phyloP scores from a whole-genome alignment of 2,797 vertebrate species.

The Clarias platycephalus region DNA sequence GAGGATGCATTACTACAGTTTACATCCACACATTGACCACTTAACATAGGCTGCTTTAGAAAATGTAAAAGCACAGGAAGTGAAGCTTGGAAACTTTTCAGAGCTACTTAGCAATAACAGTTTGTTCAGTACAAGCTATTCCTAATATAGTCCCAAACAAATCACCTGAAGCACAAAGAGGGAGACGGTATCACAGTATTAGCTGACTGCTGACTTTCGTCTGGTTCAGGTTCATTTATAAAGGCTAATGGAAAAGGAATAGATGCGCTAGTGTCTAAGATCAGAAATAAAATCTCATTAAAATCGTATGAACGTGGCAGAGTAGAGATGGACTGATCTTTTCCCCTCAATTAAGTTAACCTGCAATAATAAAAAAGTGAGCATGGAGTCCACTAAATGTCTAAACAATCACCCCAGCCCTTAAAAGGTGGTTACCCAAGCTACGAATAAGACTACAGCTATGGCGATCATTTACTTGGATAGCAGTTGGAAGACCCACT shows the following conservation, averaged over 20 bases:
- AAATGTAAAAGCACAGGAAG: conserved; percentile 9
- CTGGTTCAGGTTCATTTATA: conserved; percentile 8
- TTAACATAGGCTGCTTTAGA: background rate
- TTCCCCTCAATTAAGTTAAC: background rate
- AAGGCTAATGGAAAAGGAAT: background rate
- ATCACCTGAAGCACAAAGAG: conserved; percentile 15
- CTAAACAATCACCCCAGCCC: background rate
- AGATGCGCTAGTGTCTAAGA: background rate
- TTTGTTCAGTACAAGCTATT: background rate
- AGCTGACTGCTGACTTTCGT: background rate
- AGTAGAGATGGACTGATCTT: background rate
- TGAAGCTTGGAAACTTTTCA: conserved; percentile 36
- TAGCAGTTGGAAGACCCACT: background rate
- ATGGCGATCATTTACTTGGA: background rate
- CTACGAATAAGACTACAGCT: background rate
- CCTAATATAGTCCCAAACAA: conserved; percentile 2
- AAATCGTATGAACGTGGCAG: background rate
- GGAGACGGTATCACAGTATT: background rate
- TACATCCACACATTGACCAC: conserved; percentile 32
- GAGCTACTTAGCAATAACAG: conserved; percentile 44
- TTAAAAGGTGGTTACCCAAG: background rate
- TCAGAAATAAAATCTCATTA: background rate
- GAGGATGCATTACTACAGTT: conserved; percentile 31
- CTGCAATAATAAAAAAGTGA: background rate
- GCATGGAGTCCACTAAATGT: background rate